These are phyloP conservation scores for Hirtodrosophila alboralis DNA, from an alignment of 2,888 invertebrate genomes.

Conservation along the genomic window DNA sequence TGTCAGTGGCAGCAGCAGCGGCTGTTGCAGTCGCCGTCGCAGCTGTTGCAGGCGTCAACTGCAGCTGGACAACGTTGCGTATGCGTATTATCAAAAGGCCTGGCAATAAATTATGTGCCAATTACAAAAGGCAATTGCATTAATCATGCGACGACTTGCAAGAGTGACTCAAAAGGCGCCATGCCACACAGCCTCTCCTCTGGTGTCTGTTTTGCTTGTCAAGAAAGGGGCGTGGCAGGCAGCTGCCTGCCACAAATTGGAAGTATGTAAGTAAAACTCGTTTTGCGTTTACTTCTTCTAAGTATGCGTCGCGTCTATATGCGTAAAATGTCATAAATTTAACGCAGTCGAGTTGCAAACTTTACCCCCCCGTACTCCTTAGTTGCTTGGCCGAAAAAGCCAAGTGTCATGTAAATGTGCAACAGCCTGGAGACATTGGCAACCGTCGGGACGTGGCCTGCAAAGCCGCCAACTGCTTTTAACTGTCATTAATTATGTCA, in stretches of 20 bases:
- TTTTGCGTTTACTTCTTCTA: conserved; percentile 49
- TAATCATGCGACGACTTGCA: conserved; percentile 68
- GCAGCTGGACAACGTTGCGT: conserved; percentile 58
- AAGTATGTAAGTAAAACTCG: conserved; percentile 49
- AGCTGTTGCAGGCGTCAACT: conserved; percentile 54
- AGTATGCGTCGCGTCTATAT: conserved; percentile 39
- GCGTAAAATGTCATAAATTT: conserved; percentile 76
- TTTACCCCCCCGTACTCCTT: conserved; percentile 26
- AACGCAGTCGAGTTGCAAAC: conserved; percentile 71
- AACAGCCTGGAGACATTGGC: conserved; percentile 64
- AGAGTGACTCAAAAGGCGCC: conserved; percentile 38
- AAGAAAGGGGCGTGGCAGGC: conserved; percentile 69
- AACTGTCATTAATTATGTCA: conserved; percentile 82
- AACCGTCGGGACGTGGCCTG: conserved; percentile 32
- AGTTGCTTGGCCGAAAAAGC: conserved; percentile 24
- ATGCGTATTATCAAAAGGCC: conserved; percentile 63
- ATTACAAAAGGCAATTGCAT: conserved; percentile 78
- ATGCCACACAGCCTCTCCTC: conserved; percentile 11
- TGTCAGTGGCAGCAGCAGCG: conserved; percentile 10
- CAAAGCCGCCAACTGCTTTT: conserved; percentile 77
- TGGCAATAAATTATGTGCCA: conserved; percentile 77
- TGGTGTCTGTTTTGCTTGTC: conserved; percentile 64
- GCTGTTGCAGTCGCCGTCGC: conserved; percentile 9
- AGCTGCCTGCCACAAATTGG: conserved; percentile 29
- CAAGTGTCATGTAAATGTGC: conserved; percentile 77